phyloP scores from a whole-genome alignment of 2,797 vertebrate genomes.

The Sebastiscus tertius region DNA sequence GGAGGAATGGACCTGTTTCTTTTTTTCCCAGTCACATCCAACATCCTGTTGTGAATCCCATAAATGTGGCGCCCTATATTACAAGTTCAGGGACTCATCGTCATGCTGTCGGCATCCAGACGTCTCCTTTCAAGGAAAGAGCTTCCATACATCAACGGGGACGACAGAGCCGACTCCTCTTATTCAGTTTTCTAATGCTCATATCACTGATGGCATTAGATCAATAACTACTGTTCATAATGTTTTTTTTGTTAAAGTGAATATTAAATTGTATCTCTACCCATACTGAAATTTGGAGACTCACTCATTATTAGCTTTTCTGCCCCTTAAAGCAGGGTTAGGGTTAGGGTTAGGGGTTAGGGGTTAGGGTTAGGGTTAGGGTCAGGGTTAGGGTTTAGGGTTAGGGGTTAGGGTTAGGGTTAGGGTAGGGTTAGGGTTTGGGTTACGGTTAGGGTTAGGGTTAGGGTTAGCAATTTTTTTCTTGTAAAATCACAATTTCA shows the following conservation, averaged over 20 bases:
- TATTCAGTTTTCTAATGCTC: neutral
- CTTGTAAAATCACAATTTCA: rapidly evolving
- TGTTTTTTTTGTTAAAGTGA: neutral
- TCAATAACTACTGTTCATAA: neutral
- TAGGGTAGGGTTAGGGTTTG: too few species aligned
- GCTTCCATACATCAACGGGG: neutral
- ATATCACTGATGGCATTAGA: neutral
- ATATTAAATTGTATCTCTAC: neutral
- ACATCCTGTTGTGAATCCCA: slow-evolving; percentile 22
- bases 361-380: too few species aligned
- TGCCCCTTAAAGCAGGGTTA: too few species aligned
- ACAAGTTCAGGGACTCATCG: neutral
- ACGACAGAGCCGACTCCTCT: neutral
- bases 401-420: too few species aligned
- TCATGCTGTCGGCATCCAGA: slow-evolving; percentile 1
- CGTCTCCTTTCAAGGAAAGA: neutral
- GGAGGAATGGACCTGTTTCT: slow-evolving; percentile 30
- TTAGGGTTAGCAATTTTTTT: too few species aligned
- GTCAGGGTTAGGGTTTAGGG: too few species aligned
- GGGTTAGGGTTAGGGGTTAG: too few species aligned
- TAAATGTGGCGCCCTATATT: slow-evolving; percentile 1
- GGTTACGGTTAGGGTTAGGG: too few species aligned
- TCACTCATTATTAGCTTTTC: too few species aligned
- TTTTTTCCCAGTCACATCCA: slow-evolving; percentile 11
- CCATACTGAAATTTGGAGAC: too few species aligned